Percentiles rank a stretch among this genome's conserved stretches.
These are phyloP conservation scores for Platichthys flesus DNA, from an alignment of 2,113 vertebrate genomes.

Conservation along the genomic window DNA sequence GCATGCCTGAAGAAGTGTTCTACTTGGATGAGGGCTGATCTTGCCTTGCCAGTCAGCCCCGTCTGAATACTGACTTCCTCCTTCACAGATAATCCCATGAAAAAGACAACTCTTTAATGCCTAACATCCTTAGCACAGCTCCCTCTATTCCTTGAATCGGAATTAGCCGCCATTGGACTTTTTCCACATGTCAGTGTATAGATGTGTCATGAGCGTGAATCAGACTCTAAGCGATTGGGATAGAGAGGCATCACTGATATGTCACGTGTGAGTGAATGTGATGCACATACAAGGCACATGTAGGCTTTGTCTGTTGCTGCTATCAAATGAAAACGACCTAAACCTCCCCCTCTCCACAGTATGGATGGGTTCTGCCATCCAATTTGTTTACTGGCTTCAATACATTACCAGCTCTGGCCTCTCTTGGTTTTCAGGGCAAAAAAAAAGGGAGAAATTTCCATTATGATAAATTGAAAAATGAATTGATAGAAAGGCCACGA, in stretches of 20 bases:
- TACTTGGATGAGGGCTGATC: constrained; percentile 74
- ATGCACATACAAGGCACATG: background rate
- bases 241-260: constrained; percentile 38
- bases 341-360: background rate
- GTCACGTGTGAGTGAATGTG: constrained; percentile 2
- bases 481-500: constrained; percentile 15
- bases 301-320: background rate
- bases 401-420: constrained; percentile 25
- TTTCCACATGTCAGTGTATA: constrained; percentile 30
- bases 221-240: constrained; percentile 27
- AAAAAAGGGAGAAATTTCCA: constrained; percentile 54
- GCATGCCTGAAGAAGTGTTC: constrained; percentile 77
- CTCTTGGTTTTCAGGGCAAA: constrained; percentile 16
- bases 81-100: constrained; percentile 70
- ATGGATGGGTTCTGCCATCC: constrained; percentile 6
- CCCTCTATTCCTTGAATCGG: constrained; percentile 63
- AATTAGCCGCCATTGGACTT: constrained; percentile 61
- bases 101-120: constrained; percentile 74
- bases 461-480: constrained; percentile 59
- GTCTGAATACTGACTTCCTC: constrained; percentile 71
- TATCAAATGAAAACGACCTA: background rate
- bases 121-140: constrained; percentile 71
- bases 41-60: constrained; percentile 67
- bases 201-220: constrained; percentile 37
- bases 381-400: constrained; percentile 26